These are phyloP conservation scores for Hemithea aestivaria DNA, from an alignment of 2,888 invertebrate genomes.

Conservation along the genomic window DNA sequence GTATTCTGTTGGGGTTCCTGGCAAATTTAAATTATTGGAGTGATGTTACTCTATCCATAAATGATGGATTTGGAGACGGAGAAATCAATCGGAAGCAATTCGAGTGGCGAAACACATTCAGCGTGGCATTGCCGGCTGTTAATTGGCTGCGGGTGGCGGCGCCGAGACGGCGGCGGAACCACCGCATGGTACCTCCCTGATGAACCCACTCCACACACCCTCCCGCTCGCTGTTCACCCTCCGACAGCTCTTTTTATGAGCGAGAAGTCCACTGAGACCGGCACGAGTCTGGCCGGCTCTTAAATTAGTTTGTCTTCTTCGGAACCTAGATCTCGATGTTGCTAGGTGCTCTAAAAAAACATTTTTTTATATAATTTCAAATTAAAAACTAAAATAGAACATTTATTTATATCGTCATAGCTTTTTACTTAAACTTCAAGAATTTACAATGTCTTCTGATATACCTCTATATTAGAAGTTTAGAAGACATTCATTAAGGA, in stretches of 20 bases:
- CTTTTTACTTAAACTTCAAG: too few relatives aligned
- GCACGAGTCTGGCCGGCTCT: slow-evolving; percentile 61
- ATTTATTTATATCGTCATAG: too few relatives aligned
- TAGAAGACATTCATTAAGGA: too few relatives aligned
- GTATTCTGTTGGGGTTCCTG: slow-evolving; percentile 8
- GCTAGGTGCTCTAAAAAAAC: slow-evolving; percentile 35
- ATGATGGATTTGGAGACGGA: slow-evolving; percentile 49
- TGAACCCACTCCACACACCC: slow-evolving; percentile 52
- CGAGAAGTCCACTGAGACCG: slow-evolving; percentile 64
- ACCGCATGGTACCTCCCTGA: slow-evolving; percentile 70
- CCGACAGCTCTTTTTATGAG: slow-evolving; percentile 69
- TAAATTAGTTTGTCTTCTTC: slow-evolving; percentile 63
- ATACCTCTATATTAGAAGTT: too few relatives aligned
- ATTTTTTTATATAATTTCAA: too few relatives aligned
- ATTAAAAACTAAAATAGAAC: too few relatives aligned
- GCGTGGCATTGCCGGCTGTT: slow-evolving; percentile 71
- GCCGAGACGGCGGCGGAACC: slow-evolving; percentile 78
- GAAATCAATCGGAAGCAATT: slow-evolving; percentile 76
- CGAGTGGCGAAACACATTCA: slow-evolving; percentile 73
- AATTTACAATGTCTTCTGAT: too few relatives aligned
- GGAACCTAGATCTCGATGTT: slow-evolving; percentile 42
- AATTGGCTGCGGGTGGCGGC: slow-evolving; percentile 79
- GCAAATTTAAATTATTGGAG: slow-evolving; percentile 23
- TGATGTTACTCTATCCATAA: slow-evolving; percentile 34
- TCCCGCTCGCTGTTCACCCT: slow-evolving; percentile 61